phyloP scores from a whole-genome alignment of 1,140 invertebrate species.

The Choristoneura fumiferana region DNA sequence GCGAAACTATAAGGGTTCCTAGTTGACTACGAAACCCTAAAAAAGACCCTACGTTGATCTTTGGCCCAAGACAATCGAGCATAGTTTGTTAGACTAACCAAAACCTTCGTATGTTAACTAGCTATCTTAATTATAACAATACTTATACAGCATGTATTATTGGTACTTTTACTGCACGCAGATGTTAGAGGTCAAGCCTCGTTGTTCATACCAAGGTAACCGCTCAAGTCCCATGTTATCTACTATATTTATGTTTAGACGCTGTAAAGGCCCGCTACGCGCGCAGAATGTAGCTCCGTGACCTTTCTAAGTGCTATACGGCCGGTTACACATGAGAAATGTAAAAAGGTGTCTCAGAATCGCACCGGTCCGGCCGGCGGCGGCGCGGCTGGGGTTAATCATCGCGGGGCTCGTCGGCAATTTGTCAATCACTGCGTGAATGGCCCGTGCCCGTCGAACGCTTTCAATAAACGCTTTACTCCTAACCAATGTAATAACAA shows the following conservation, averaged over 20 bases:
- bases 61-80: too few relatives aligned
- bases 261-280: neutral
- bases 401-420: conserved; percentile 51
- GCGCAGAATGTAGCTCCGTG: neutral
- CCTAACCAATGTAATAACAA: conserved; percentile 13
- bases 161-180: conserved; percentile 12
- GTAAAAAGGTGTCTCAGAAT: conserved; percentile 14
- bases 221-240: neutral
- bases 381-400: conserved; percentile 39
- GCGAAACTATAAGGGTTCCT: too few relatives aligned
- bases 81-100: too few relatives aligned
- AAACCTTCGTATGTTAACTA: too few relatives aligned
- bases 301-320: conserved; percentile 6
- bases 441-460: conserved; percentile 40
- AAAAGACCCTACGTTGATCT: too few relatives aligned
- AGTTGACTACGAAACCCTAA: too few relatives aligned
- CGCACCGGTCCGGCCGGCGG: conserved; percentile 21
- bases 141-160: neutral
- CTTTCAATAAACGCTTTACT: conserved; percentile 50
- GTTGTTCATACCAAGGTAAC: conserved; percentile 10
- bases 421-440: conserved; percentile 65
- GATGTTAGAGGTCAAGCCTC: conserved; percentile 1
- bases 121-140: too few relatives aligned
- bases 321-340: conserved; percentile 12
- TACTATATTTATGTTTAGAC: neutral